A percentile compares a stretch with the other conserved stretches of the same genome.
Evolutionary conservation across 37 sponge, comb jelly and placozoan species (phyloP).

Genomic region (Bolinopsis microptera): DNA sequence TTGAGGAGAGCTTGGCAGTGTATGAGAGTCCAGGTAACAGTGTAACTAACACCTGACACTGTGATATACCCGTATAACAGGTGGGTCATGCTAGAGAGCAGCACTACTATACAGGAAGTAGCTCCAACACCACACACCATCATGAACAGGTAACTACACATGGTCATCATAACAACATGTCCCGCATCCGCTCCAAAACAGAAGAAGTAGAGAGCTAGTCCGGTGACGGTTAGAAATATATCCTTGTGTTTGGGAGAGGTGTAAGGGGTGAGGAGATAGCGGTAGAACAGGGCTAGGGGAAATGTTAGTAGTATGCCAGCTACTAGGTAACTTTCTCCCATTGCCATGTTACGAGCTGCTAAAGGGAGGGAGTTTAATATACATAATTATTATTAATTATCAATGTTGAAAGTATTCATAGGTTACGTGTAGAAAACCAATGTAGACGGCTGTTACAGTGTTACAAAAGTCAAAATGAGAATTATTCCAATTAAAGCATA

Average conservation of each 20-base stretch:
- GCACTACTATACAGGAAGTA: not conserved
- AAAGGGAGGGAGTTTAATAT: not conserved
- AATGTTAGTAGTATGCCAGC: not conserved
- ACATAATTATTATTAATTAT: not conserved
- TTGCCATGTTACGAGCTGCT: not conserved
- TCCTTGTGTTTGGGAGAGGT: slow-evolving; percentile 36
- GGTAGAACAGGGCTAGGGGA: slow-evolving; percentile 47
- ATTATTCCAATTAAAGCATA: not conserved
- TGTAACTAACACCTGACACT: slow-evolving; percentile 48
- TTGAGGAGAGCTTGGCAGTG: slow-evolving; percentile 24
- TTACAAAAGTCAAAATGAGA: not conserved
- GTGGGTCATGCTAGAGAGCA: not conserved
- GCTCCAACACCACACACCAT: not conserved
- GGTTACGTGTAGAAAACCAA: not conserved
- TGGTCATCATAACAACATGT: not conserved
- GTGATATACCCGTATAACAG: slow-evolving; percentile 50
- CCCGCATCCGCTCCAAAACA: not conserved
- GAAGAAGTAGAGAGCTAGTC: not conserved
- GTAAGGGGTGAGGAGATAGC: slow-evolving; percentile 11
- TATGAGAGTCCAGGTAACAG: slow-evolving; percentile 52
- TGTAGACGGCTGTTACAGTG: not conserved
- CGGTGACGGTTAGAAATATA: slow-evolving; percentile 19
- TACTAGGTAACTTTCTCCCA: slow-evolving; percentile 26
- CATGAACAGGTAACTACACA: not conserved
- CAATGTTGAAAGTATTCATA: not conserved